Base-by-base conservation (phyloP, 2,113 vertebrate species). In the Pelmatolapia mariae region DNA sequence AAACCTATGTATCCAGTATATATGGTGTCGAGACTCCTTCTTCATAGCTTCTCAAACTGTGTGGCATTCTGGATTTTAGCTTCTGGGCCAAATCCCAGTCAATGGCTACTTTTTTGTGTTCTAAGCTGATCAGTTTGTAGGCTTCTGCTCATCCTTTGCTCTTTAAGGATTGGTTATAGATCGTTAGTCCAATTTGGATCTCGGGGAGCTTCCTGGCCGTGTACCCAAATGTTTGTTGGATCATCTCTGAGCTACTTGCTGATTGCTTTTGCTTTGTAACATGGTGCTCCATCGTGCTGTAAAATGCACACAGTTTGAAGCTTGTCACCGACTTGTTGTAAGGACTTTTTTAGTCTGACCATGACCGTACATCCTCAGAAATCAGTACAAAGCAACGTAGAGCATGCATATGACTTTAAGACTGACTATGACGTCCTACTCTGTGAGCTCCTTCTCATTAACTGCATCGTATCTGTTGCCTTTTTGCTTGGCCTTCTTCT, bases 401-500 rank as follows among this genome's bases (percentile, higher is more conserved):
- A 24, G 45, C 19, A 24, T 5, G 38, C 19, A 45, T 31, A 59
- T 9, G 38, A 79, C 45, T 61, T 0, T 43, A 24, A 45, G 86
- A 53, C 54, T 8, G 78, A 50, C 33, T 50, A 10, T n/a, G 63
- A 80, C 10, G 52, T 71, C 76, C 50, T 12, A 0, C 80, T 78
- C 45, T 85, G 57, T n/a, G 73, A 81, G 81, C 84, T 78, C 47
- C 3, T 50, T 45, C 47, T 40, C 10, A 26, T 61, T 33, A 4
- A 63, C 2, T 10, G 15, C 80, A 82, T 4, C 29, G 52, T 84
- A 86, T 91, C 76, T 5, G 83, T 84, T 93, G 91, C 82, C 89
- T 73, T 86, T 88, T 89, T 89, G 40, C 61, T 24, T 71, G 86
- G 89, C 87, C 81, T 83, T 87, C 82, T 71, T 10, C 54, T 86